These are phyloP conservation scores for Orchestia grillus DNA, from an alignment of 1,140 invertebrate genomes.

Conservation along the genomic window DNA sequence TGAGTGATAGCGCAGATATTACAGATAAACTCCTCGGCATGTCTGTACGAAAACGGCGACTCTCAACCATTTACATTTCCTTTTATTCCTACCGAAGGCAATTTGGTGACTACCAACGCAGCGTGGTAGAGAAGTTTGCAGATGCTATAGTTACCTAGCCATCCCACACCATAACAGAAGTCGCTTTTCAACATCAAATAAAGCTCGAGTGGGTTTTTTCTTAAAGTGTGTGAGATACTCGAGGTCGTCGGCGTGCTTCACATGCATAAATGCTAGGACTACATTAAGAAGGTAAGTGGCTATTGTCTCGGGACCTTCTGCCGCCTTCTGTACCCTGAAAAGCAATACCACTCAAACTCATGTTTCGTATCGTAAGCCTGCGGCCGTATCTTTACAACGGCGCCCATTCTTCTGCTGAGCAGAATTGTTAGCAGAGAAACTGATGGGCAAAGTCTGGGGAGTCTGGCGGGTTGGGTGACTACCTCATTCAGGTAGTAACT, in stretches of 20 bases:
- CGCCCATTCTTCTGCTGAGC: not conserved
- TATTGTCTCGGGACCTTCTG: not conserved
- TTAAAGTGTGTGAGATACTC: not conserved
- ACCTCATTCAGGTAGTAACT: too few relatives aligned
- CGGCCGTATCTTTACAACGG: not conserved
- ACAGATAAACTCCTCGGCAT: not conserved
- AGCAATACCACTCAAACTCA: not conserved
- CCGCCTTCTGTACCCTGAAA: not conserved
- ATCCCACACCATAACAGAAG: not conserved
- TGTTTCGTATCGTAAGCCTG: not conserved
- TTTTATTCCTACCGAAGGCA: not conserved
- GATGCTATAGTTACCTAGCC: not conserved
- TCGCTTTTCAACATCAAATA: not conserved
- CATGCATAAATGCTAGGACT: not conserved
- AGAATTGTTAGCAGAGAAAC: not conserved
- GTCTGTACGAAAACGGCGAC: not conserved
- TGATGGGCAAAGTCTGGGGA: not conserved
- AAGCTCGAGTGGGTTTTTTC: not conserved
- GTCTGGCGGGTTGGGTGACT: not conserved
- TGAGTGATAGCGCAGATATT: conserved; percentile 14
- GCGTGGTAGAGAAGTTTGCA: not conserved
- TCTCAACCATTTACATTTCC: not conserved
- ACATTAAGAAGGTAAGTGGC: not conserved
- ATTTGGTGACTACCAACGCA: not conserved
- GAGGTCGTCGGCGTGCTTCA: not conserved